Conservation (phyloP, 2,888 invertebrate species). For the Piscicola geometra region DNA sequence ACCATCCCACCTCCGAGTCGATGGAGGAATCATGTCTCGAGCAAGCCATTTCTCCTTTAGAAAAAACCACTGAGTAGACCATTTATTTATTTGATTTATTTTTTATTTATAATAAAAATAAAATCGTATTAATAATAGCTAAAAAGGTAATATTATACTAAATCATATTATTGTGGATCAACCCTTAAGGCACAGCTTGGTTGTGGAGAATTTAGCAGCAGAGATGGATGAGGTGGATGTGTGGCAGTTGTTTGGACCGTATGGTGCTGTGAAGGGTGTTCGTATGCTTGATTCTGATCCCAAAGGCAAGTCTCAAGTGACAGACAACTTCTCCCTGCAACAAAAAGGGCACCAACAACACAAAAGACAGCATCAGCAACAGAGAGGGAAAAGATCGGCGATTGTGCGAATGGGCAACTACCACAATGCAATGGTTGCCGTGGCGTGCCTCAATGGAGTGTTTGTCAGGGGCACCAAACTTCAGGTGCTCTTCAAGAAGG, state of each 20-base stretch:
- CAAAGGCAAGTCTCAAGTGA: neutral
- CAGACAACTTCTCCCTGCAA: neutral
- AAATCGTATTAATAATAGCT: too few species aligned
- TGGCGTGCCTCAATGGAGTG: slow-evolving; percentile 28
- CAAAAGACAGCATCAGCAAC: neutral
- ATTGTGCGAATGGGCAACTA: slow-evolving; percentile 22
- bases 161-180: too few species aligned
- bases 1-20: slow-evolving; percentile 67
- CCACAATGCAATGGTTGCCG: slow-evolving; percentile 26
- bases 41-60: neutral
- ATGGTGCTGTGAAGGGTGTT: slow-evolving; percentile 26
- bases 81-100: neutral
- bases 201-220: slow-evolving; percentile 21
- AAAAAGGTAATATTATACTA: neutral
- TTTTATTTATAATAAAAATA: too few species aligned
- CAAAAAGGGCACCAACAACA: neutral
- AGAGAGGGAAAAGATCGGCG: neutral
- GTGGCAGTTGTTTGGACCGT: slow-evolving; percentile 34
- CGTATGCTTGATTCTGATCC: slow-evolving; percentile 1
- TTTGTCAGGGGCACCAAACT: slow-evolving; percentile 8
- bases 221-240: slow-evolving; percentile 23
- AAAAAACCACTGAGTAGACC: slow-evolving; percentile 24
- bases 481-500: slow-evolving; percentile 17
- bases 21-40: neutral
- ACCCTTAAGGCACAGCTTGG: slow-evolving; percentile 16